Base-by-base conservation (phyloP, 2,888 invertebrate species). In the Eremobia ochroleuca region DNA sequence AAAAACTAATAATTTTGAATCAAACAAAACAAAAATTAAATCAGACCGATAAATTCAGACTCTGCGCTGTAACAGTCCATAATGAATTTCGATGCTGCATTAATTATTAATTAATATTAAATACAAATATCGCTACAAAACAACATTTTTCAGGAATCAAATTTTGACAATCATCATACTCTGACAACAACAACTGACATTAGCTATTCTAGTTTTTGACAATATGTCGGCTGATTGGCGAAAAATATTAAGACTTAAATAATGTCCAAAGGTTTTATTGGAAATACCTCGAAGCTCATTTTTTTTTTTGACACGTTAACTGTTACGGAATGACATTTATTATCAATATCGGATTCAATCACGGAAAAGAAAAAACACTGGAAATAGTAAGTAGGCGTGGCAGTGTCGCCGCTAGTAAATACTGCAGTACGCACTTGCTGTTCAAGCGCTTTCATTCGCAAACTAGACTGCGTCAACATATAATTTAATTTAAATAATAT, bases 11-110 rank as follows among this genome's bases (percentile, higher is more conserved):
- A 84, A 86, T 79, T 68, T 73, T 74, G 37, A 70, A 75, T 61
- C 70, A 40, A 78, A 73, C 46, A 76, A 77, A 78, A 79, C 62
- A 70, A 81, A 79, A 83, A 82, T 88, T 77, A 90, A 76, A 86
- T 87, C 90, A 79, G 86, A 95, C 94, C 94, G 82, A 92, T 89
- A 75, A 90, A 90, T 83, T 93, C 92, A 43, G 93, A 93, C 85
- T 92, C 91, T 72, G 81, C 83, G 82, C 89, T 92, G 87, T 87
- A 90, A 87, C 87, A 90, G 88, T 94, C 93, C 95, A 95, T 95
- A 81, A 77, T 83, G 59, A 92, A 92, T 92, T 92, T 92, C 88
- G 90, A 87, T 80, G 80, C 62, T 83, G 83, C 76, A 77, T 87
- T 69, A 82, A 82, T 77, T 62, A 77, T 15, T 69, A 52, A 43